Percentiles rank a stretch among this genome's conserved stretches.
These are phyloP conservation scores for Nestor notabilis DNA, from an alignment of 2,113 vertebrate genomes.

Conservation along the genomic window DNA sequence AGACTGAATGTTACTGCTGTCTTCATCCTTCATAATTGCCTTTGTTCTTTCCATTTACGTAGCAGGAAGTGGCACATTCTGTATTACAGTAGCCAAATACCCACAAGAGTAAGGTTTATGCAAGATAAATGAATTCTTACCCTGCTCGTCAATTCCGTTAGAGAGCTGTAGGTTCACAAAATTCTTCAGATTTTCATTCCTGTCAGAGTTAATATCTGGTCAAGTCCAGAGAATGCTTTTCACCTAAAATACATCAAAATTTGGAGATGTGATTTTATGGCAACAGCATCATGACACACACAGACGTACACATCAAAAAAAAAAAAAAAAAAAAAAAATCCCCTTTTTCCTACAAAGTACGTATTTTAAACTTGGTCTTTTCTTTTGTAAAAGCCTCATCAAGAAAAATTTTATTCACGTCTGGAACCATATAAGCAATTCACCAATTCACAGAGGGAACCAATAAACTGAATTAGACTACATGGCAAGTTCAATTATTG, in stretches of 20 bases:
- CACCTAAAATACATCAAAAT: constrained; percentile 4
- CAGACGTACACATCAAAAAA: accelerated
- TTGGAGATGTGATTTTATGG: background rate
- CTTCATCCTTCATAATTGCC: background rate
- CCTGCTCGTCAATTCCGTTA: background rate
- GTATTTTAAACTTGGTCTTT: background rate
- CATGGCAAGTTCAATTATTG: constrained; percentile 10
- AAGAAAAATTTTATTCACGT: constrained; percentile 16
- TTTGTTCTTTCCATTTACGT: background rate
- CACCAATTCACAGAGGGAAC: constrained; percentile 26
- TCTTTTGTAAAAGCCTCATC: background rate
- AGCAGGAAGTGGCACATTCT: background rate
- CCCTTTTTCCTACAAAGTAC: background rate
- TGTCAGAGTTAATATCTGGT: background rate
- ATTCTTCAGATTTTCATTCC: constrained; percentile 27
- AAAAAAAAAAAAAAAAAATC: background rate
- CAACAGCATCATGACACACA: background rate
- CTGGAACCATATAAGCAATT: constrained; percentile 28
- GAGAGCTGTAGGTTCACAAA: background rate
- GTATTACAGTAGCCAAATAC: background rate
- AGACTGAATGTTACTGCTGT: background rate
- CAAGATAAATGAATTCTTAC: constrained; percentile 12
- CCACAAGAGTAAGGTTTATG: background rate
- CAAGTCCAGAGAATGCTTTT: background rate
- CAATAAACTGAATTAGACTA: constrained; percentile 6